Percentiles rank a stretch among this genome's conserved stretches.
Evolutionary conservation across 2,113 vertebrate species (phyloP).

Genomic region (Ceratotherium simum): DNA sequence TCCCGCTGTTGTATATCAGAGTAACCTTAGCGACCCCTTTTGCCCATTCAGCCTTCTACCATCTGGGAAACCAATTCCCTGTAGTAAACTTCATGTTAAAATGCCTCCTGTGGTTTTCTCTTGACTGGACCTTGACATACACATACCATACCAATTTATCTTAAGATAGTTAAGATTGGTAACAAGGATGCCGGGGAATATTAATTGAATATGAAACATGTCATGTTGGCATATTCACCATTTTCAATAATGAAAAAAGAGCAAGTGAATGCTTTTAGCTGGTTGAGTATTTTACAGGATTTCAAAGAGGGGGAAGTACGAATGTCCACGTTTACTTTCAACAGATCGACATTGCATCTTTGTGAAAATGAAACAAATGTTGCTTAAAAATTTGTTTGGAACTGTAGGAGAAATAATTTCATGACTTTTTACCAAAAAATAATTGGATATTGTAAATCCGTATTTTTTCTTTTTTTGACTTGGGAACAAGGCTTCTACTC

Average conservation of each 20-base stretch:
- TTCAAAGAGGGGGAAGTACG: background rate
- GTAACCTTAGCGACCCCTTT: background rate
- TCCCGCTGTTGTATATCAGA: background rate
- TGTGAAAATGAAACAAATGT: background rate
- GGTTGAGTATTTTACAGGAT: background rate
- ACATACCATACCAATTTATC: background rate
- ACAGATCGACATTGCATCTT: background rate
- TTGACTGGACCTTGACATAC: background rate
- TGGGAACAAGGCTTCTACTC: background rate
- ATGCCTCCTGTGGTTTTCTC: background rate
- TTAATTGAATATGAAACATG: background rate
- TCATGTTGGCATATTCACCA: background rate
- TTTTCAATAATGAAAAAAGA: conserved; percentile 17
- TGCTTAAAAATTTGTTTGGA: conserved; percentile 20
- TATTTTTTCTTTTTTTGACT: background rate
- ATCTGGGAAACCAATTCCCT: background rate
- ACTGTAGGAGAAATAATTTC: background rate
- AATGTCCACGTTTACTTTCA: background rate
- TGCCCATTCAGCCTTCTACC: background rate
- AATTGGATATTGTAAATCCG: background rate
- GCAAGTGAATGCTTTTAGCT: background rate
- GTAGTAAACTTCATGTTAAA: background rate
- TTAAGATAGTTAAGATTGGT: background rate
- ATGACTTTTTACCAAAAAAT: background rate
- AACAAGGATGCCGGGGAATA: background rate